These are phyloP conservation scores for Ailurus styani DNA, from an alignment of 2,113 vertebrate species.

Conservation along the genomic window DNA sequence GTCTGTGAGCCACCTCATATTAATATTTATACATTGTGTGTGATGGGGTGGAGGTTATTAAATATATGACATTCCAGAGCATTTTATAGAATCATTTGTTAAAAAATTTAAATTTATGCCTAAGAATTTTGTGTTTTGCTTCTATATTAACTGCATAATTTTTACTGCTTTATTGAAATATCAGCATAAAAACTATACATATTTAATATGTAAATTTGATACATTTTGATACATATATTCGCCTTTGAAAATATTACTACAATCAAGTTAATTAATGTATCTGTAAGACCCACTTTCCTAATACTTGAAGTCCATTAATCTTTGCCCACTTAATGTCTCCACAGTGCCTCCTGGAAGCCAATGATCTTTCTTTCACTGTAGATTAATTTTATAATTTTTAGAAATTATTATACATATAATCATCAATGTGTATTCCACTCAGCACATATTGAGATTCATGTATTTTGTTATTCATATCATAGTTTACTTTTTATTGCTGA, in stretches of 20 bases:
- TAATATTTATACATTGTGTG: neutral
- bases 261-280: neutral
- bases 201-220: neutral
- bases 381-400: neutral
- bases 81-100: neutral
- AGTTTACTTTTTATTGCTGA: neutral
- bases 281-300: neutral
- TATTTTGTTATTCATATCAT: neutral
- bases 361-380: neutral
- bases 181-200: neutral
- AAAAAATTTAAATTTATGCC: neutral
- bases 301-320: neutral
- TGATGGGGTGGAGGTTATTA: neutral
- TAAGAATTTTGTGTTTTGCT: neutral
- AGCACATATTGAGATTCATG: neutral
- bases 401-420: neutral
- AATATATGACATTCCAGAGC: neutral
- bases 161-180: neutral
- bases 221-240: neutral
- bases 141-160: neutral
- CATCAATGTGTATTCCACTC: neutral
- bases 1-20: neutral
- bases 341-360: neutral
- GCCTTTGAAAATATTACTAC: neutral
- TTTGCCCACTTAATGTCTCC: neutral